These are phyloP conservation scores for Stichopus horrens DNA, from an alignment of 53 echinoderm and acorn worm species.

Conservation along the genomic window DNA sequence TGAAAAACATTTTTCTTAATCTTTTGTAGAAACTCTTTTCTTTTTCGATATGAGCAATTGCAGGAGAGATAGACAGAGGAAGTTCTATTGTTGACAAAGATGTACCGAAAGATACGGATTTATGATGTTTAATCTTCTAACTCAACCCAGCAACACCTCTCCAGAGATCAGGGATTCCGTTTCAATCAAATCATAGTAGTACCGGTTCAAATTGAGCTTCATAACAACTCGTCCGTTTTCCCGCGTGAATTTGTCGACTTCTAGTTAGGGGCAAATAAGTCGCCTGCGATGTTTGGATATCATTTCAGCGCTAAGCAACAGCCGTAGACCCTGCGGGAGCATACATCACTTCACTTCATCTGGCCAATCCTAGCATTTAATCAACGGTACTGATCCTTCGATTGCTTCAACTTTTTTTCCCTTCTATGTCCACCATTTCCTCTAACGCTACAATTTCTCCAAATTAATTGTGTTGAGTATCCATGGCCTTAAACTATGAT, in stretches of 20 bases:
- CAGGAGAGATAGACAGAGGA: not conserved
- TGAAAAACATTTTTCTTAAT: not conserved
- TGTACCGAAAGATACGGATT: slow-evolving; percentile 6
- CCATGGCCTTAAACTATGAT: slow-evolving; percentile 47
- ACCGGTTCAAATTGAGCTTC: slow-evolving; percentile 39
- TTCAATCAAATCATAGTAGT: slow-evolving; percentile 32
- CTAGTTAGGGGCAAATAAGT: slow-evolving; percentile 36
- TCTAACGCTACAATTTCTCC: slow-evolving; percentile 42
- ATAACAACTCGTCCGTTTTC: slow-evolving; percentile 28
- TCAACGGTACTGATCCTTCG: slow-evolving; percentile 35
- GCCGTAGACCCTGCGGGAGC: slow-evolving; percentile 39
- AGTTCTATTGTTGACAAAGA: slow-evolving; percentile 11
- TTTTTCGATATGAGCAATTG: not conserved
- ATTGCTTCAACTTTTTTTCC: slow-evolving; percentile 25
- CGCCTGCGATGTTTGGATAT: slow-evolving; percentile 44
- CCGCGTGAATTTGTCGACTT: slow-evolving; percentile 39
- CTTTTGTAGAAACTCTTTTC: not conserved
- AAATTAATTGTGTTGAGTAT: slow-evolving; percentile 46
- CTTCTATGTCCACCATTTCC: slow-evolving; percentile 25
- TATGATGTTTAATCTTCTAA: slow-evolving; percentile 25
- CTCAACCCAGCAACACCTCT: slow-evolving; percentile 31
- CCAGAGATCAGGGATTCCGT: slow-evolving; percentile 32
- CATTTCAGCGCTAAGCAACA: slow-evolving; percentile 42
- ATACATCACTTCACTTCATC: slow-evolving; percentile 38
- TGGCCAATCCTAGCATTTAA: slow-evolving; percentile 39